Base-by-base conservation (phyloP, 2,797 vertebrate species). In the Crax fasciolata region DNA sequence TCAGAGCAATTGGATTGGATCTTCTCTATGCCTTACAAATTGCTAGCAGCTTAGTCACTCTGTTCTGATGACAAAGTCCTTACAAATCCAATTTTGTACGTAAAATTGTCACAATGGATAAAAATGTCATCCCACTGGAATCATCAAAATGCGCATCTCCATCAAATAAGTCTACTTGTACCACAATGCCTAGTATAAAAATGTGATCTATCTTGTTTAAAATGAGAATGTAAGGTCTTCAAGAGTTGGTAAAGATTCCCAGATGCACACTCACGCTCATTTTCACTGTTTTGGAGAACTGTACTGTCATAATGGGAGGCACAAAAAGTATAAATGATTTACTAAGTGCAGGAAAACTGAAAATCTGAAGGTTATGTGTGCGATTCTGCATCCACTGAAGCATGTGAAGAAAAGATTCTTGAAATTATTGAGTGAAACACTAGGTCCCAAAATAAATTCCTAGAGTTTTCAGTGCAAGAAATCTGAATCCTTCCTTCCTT, bases 61-160 rank as follows among this genome's bases (percentile, higher is more conserved):
- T 89, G 78, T 88, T 94, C 89, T 90, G 79, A 93, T 4, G 7
- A 92, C 76, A 81, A 77, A 81, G 67, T 72, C 87, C 80, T 81
- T 75, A 81, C 62, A 63, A 84, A 92, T 55, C 57, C 28, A 75
- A 81, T 73, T 91, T 25, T 63, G 52, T 35, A 92, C 78, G 91
- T 73, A 90, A 65, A 95, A 86, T 7, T 78, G 52, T 91, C 83
- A 88, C 51, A 88, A 63, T 11, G 4, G 89, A 92, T 62, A 94
- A 90, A 94, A 79, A 91, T 20, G 48, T 55, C 83, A 88, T 73
- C 85, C 70, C 70, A 66, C 27, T 46, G 38, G 48, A 76, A 81
- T 61, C 67, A 78, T 71, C 70, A 78, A 55, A 89, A 78, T 0
- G 3, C 25, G 16, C 11, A 46, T 20, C 32, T 62, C 58, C 82